A percentile compares a stretch with the other conserved stretches of the same genome.
These are phyloP conservation scores for Alsophila aescularia DNA, from an alignment of 2,888 invertebrate species.

Conservation along the genomic window DNA sequence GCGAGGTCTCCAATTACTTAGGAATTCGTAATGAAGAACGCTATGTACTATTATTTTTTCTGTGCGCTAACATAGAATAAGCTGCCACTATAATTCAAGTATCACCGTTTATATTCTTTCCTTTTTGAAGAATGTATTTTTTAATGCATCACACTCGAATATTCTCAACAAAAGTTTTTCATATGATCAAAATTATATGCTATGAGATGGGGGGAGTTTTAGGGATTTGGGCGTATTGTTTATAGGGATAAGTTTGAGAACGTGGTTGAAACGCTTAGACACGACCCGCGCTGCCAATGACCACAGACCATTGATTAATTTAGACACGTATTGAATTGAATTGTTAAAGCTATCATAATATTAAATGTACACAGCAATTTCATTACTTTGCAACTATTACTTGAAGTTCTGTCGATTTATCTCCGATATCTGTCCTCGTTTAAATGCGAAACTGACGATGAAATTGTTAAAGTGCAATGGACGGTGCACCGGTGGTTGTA, in stretches of 20 bases:
- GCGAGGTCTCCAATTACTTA: slow-evolving; percentile 55
- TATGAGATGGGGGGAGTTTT: too few relatives aligned
- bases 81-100: slow-evolving; percentile 42
- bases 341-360: not conserved
- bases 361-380: slow-evolving; percentile 1
- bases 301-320: not conserved
- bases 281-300: too few relatives aligned
- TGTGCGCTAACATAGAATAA: slow-evolving; percentile 49
- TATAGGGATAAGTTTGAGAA: too few relatives aligned
- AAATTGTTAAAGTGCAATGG: slow-evolving; percentile 36
- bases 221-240: too few relatives aligned
- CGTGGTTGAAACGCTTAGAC: too few relatives aligned
- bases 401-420: slow-evolving; percentile 12
- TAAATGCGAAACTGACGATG: slow-evolving; percentile 9
- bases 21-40: slow-evolving; percentile 53
- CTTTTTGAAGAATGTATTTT: not conserved
- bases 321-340: not conserved
- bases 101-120: slow-evolving; percentile 27
- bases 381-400: not conserved
- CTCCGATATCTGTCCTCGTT: slow-evolving; percentile 14
- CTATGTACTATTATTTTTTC: too few relatives aligned
- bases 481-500: slow-evolving; percentile 42
- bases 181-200: too few relatives aligned
- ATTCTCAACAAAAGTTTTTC: too few relatives aligned
- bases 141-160: too few relatives aligned